Percentiles rank a stretch among this genome's conserved stretches.
These are phyloP conservation scores for Rallus crepitans DNA, from an alignment of 2,797 vertebrate species.

Conservation along the genomic window DNA sequence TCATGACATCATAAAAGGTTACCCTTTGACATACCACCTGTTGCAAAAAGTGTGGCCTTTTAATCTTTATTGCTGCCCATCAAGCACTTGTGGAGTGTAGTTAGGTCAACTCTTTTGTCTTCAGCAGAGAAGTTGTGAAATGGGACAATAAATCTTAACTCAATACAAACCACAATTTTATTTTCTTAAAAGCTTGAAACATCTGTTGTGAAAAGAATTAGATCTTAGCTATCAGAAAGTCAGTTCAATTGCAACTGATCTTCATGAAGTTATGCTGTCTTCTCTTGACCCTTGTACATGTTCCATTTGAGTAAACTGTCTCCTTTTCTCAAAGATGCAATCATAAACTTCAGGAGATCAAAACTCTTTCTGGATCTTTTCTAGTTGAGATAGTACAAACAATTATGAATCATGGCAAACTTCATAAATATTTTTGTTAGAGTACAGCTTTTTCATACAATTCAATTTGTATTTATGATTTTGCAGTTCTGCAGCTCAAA, in stretches of 20 bases:
- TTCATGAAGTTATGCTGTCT: not conserved
- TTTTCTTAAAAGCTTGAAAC: not conserved
- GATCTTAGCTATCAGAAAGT: not conserved
- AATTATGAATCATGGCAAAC: not conserved
- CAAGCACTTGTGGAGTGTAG: not conserved
- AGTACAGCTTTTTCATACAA: not conserved
- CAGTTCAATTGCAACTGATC: not conserved
- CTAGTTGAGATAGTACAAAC: no score
- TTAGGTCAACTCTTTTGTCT: not conserved
- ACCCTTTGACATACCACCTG: accelerated
- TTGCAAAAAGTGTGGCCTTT: not conserved
- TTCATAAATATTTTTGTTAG: not conserved
- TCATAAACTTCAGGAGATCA: not conserved
- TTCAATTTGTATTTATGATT: not conserved
- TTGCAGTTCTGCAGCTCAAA: not conserved
- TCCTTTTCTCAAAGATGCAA: not conserved
- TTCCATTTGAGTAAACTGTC: not conserved
- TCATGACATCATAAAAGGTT: not conserved
- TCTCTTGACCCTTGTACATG: not conserved
- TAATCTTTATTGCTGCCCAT: accelerated
- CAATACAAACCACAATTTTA: not conserved
- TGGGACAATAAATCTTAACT: not conserved
- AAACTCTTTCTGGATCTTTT: no score
- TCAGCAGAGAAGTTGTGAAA: not conserved
- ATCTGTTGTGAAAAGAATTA: not conserved